Evolutionary conservation across 2,797 vertebrate species (phyloP).

Genomic region (Gouania willdenowi): DNA sequence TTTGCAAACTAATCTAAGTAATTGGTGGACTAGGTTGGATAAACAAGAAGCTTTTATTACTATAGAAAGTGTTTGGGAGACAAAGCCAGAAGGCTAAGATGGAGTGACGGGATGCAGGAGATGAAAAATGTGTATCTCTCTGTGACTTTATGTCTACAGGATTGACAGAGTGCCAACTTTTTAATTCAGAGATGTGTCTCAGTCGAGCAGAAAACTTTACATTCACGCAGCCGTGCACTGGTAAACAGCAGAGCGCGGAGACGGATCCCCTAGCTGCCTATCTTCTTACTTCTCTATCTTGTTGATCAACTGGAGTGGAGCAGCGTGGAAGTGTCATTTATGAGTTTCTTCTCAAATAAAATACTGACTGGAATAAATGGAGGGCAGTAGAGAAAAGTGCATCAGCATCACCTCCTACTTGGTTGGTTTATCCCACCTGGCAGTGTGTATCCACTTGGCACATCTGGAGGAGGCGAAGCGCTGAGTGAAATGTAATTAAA

Average conservation of each 20-base stretch:
- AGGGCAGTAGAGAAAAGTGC: slow-evolving; percentile 18
- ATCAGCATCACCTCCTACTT: slow-evolving; percentile 25
- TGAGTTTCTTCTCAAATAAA: slow-evolving; percentile 46
- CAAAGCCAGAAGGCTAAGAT: slow-evolving; percentile 36
- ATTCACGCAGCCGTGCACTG: background rate
- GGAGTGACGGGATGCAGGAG: slow-evolving; percentile 36
- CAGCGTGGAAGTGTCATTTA: slow-evolving; percentile 54
- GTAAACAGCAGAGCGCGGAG: slow-evolving; percentile 7
- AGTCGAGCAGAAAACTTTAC: slow-evolving; percentile 7
- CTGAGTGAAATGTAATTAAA: slow-evolving; percentile 2
- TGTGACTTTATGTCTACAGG: slow-evolving; percentile 28
- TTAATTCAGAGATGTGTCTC: slow-evolving; percentile 15
- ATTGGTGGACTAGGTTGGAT: slow-evolving; percentile 71
- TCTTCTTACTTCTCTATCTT: slow-evolving; percentile 32
- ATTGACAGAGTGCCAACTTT: slow-evolving; percentile 48
- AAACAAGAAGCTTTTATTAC: slow-evolving; percentile 67
- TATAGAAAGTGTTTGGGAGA: slow-evolving; percentile 53
- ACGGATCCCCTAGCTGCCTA: background rate
- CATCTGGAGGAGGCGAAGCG: slow-evolving; percentile 17
- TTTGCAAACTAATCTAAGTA: slow-evolving; percentile 79
- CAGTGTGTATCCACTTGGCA: slow-evolving; percentile 8
- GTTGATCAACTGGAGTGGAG: slow-evolving; percentile 46
- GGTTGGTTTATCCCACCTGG: slow-evolving; percentile 32
- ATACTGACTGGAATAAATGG: slow-evolving; percentile 40
- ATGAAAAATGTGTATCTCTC: slow-evolving; percentile 21